Evolutionary conservation across 2,797 vertebrate genomes (phyloP).

Genomic region (Scolopax bukidnonensis): DNA sequence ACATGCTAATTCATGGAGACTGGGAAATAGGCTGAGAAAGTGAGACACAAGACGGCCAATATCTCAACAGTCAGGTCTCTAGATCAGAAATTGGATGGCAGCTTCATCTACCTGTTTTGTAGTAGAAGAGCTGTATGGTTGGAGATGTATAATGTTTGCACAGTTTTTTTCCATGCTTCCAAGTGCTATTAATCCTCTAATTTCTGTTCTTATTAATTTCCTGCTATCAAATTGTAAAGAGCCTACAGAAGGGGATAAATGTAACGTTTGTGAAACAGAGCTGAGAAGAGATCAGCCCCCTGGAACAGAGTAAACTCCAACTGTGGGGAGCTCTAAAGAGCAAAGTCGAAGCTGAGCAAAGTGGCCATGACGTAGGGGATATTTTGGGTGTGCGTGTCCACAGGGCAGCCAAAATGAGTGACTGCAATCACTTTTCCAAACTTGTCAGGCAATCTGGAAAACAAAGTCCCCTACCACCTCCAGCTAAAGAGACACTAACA

Average conservation of each 20-base stretch:
- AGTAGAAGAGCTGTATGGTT: not conserved
- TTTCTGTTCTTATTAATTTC: not conserved
- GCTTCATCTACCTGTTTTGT: not conserved
- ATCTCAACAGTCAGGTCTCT: not conserved
- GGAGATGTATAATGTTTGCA: not conserved
- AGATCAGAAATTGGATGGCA: not conserved
- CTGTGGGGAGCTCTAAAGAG: not conserved
- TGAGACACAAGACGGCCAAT: not conserved
- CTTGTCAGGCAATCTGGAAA: slow-evolving; percentile 21
- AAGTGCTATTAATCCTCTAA: not conserved
- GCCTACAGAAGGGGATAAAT: not conserved
- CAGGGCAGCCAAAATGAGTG: not conserved
- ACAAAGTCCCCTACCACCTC: slow-evolving; percentile 25
- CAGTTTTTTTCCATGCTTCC: not conserved
- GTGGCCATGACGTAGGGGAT: rapidly evolving
- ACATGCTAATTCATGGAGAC: not conserved
- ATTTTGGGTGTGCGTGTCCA: not conserved
- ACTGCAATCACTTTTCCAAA: not conserved
- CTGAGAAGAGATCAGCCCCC: not conserved
- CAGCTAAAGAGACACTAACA: slow-evolving; percentile 7
- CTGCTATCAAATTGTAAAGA: not conserved
- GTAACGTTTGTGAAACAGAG: not conserved
- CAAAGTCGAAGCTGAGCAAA: not conserved
- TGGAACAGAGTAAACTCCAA: not conserved
- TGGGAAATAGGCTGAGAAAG: not conserved